phyloP scores from a whole-genome alignment of 2,888 invertebrate species.

The Agrochola litura region DNA sequence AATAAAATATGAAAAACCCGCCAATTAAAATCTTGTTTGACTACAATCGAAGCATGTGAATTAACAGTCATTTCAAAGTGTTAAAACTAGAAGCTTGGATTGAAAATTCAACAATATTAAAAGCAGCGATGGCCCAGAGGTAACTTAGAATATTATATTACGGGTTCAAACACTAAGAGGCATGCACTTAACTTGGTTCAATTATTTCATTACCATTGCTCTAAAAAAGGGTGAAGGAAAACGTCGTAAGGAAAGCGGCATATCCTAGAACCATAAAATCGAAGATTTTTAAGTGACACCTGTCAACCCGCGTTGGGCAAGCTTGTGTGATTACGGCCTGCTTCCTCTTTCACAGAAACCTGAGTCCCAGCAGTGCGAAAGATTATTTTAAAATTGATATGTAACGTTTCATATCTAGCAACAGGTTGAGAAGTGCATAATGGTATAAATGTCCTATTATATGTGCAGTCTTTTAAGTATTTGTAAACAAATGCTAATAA shows the following conservation, averaged over 20 bases:
- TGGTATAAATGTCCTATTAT: conserved; percentile 60
- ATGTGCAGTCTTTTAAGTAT: conserved; percentile 70
- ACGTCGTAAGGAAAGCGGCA: background rate
- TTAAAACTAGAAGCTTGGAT: conserved; percentile 7
- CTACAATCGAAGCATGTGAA: conserved; percentile 26
- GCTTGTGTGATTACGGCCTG: background rate
- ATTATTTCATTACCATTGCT: background rate
- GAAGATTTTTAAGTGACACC: background rate
- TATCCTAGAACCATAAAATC: background rate
- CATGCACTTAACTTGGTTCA: background rate
- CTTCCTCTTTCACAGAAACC: background rate
- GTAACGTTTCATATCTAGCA: background rate
- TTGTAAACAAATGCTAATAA: conserved; percentile 77
- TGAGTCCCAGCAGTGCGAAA: background rate
- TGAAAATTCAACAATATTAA: background rate
- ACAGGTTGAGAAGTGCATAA: conserved; percentile 40
- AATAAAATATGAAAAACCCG: conserved; percentile 30
- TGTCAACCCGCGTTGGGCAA: background rate
- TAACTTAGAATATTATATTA: background rate
- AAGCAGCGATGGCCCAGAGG: background rate
- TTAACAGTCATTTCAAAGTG: conserved; percentile 1
- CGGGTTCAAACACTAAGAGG: background rate
- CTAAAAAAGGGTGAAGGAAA: background rate
- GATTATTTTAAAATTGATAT: background rate
- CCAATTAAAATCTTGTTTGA: conserved; percentile 39